These are phyloP conservation scores for Balaeniceps rex DNA, from an alignment of 2,113 vertebrate genomes.

Conservation along the genomic window DNA sequence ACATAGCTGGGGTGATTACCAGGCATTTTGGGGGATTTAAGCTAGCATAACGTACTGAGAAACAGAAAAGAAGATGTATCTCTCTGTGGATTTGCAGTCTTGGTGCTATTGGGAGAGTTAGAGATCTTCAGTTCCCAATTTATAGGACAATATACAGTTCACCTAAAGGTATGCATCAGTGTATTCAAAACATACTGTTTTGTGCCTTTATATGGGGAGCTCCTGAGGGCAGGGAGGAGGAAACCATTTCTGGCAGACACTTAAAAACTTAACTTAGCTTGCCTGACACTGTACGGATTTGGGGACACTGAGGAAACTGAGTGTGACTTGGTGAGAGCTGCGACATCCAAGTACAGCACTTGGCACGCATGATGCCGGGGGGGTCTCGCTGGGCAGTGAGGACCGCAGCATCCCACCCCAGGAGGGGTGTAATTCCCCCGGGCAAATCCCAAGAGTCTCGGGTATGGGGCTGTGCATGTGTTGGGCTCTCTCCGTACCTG, in stretches of 20 bases:
- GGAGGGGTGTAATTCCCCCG: not conserved
- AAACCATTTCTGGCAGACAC: not conserved
- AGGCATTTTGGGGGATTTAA: not conserved
- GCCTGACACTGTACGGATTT: not conserved
- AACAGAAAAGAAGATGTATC: not conserved
- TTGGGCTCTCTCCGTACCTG: not conserved
- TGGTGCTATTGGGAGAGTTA: not conserved
- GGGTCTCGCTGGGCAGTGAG: too few relatives aligned
- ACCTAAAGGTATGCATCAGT: not conserved
- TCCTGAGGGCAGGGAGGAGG: not conserved
- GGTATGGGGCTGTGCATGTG: too few relatives aligned
- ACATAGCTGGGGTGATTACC: not conserved
- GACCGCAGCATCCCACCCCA: too few relatives aligned
- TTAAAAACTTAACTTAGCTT: not conserved
- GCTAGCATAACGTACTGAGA: not conserved
- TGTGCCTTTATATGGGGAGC: not conserved
- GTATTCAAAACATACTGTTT: not conserved
- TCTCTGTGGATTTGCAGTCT: not conserved
- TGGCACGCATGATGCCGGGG: accelerated
- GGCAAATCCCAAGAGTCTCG: not conserved
- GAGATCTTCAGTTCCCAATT: not conserved
- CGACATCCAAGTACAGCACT: not conserved
- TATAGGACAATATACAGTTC: not conserved
- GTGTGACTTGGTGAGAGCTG: not conserved
- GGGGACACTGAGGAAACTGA: not conserved